Evolutionary conservation across 2,113 vertebrate genomes (phyloP), one percentile per base, ranked within the genome.

Genomic region (Leptocoma aspasia): DNA sequence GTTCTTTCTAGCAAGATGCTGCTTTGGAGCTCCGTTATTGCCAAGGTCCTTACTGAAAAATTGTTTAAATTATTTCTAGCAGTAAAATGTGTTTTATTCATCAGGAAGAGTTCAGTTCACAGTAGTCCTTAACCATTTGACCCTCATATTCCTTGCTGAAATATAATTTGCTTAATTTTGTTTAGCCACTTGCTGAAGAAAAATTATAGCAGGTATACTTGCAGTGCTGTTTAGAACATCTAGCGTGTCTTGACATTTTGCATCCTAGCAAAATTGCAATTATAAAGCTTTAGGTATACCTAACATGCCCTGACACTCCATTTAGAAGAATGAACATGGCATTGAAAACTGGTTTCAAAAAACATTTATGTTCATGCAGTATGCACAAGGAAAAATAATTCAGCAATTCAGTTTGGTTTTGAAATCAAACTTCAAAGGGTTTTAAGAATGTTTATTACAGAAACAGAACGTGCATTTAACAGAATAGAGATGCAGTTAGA

Each of bases 391-490:
- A 90, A 83, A 90, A 77, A 82, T 75, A 85, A 77, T 60, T 66
- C 39, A 91, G 50, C 49, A 91, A 63, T 83, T 86, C 86, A 57
- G 86, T 89, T 94, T 95, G 30, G 2, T 75, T 93, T 86, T 83
- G 45, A 94, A 97, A 96, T 92, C 60, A 85, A 91, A 61, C 76
- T 94, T 92, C 44, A 73, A 94, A 79, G 79, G 42, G 31, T 88
- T 94, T 85, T 92, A 84, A 89, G 31, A 78, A 89, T 49, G 13
- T 54, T 79, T 87, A 49, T 80, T 81, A 57, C 77, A 90, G 87
- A 79, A 91, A 79, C 3, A 54, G 49, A 94, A 27, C 59, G 86
- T 63, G 39, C 65, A 71, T 92, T 92, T 95, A 90, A 94, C 23
- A 66, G 24, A 60, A 65, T 6, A 57, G 31, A 80, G 18, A 45